A percentile compares a stretch with the other conserved stretches of the same genome.
Evolutionary conservation across 2,888 invertebrate species (phyloP).

Genomic region (Dromius quadrimaculatus): DNA sequence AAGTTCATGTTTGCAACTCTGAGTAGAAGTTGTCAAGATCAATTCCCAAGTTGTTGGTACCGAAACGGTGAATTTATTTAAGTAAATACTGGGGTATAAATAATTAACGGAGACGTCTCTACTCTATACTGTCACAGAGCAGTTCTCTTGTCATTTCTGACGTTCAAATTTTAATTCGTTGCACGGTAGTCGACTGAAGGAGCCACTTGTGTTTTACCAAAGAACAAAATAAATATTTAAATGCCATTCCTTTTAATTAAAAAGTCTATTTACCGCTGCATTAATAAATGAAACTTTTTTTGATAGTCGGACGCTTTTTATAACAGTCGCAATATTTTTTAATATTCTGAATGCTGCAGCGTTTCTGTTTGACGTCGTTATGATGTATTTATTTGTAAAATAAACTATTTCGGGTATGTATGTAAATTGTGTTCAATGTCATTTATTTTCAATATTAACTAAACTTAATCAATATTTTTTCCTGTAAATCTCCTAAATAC

Average conservation of each 20-base stretch:
- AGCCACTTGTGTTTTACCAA: background rate
- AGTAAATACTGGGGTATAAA: conserved; percentile 18
- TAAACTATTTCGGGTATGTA: too few relatives aligned
- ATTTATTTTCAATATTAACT: too few relatives aligned
- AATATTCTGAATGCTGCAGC: too few relatives aligned
- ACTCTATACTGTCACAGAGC: background rate
- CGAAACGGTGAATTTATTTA: conserved; percentile 33
- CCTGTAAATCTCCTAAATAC: too few relatives aligned
- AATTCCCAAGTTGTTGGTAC: conserved; percentile 17
- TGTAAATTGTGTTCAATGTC: too few relatives aligned
- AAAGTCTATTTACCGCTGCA: background rate
- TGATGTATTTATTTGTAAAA: too few relatives aligned
- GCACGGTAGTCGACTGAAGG: background rate
- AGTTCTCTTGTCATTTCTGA: background rate
- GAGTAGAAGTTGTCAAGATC: conserved; percentile 33
- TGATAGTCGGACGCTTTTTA: too few relatives aligned
- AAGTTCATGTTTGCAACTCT: conserved; percentile 27
- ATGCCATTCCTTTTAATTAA: background rate
- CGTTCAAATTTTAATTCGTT: background rate
- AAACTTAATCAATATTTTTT: too few relatives aligned
- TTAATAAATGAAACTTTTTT: too few relatives aligned
- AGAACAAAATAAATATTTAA: background rate
- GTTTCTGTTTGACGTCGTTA: too few relatives aligned
- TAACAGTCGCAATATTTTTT: too few relatives aligned
- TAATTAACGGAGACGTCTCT: conserved; percentile 6